Evolutionary conservation across 1,140 invertebrate species (phyloP), one percentile per base, ranked within the genome.

Genomic region (Lerema accius): DNA sequence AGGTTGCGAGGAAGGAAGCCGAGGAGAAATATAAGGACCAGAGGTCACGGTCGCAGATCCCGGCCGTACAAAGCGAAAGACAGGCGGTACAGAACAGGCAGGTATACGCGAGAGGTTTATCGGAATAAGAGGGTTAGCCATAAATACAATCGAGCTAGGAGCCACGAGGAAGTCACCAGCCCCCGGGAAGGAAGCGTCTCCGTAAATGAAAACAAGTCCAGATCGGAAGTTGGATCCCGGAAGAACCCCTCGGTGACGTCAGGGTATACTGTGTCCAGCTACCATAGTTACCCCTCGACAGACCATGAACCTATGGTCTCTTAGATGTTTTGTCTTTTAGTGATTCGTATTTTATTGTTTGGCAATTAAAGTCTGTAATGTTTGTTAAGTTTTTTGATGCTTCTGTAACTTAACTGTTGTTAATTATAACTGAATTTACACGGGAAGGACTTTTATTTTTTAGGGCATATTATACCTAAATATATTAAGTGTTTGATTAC

Each of bases 231-330:
- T 32, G 28, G 4, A 11, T 37, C 35, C 1, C 7, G n/a, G 35
- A 37, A 37, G 35, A 37, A 37, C 3, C 35, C 35, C 1, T 37
- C 35, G 5, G 19, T 5, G 2, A 37, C 35, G 2, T 1, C 35
- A 11, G 0, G 69, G 69, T 16, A 40, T 53, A 26, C 23, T 51
- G 0, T 65, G 69, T 6, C 17, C 19, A 75, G 67, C 13, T 82
- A 71, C 46, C 53, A 76, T 7, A 76, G 68, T 17, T 78, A 56
- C 16, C 37, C 51, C 3, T 78, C 76, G 4, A 51, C 69, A 7
- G 69, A 73, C 15, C 71, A 79, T n/a, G 79, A 82, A 28, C 76
- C 79, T 3, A 78, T 76, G 69, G 67, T 71, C 0, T 37, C 35
- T 37, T 45, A 42, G 16, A n/a, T n/a, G n/a, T 17, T 48, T 17